These are phyloP conservation scores for Micoletzkya japonica DNA, from an alignment of 2,888 invertebrate species.

Conservation along the genomic window DNA sequence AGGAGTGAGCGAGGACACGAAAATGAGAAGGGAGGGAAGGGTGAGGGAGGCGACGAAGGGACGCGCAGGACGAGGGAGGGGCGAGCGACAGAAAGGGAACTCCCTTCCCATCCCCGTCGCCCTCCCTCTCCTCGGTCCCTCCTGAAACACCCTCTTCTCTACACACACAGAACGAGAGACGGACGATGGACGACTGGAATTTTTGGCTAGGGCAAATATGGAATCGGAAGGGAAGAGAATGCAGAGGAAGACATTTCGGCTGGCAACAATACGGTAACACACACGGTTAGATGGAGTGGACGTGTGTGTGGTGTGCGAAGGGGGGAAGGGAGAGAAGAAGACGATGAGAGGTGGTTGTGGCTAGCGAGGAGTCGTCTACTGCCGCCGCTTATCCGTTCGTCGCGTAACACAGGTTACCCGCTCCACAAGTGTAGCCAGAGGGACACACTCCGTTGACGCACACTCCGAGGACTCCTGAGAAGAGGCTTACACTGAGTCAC, in stretches of 20 bases:
- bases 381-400: conserved; percentile 28
- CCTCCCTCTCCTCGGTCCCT: no score
- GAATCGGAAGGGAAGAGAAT: conserved; percentile 5
- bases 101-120: no score
- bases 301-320: no score
- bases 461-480: conserved; percentile 33
- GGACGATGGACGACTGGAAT: background rate
- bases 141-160: conserved; percentile 20
- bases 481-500: no score
- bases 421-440: conserved; percentile 60
- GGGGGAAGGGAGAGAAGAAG: background rate
- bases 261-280: no score
- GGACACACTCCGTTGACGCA: conserved; percentile 55
- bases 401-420: conserved; percentile 62
- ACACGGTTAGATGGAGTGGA: no score
- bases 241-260: no score
- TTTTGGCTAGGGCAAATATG: conserved; percentile 17
- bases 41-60: conserved; percentile 7
- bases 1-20: no score
- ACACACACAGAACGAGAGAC: conserved; percentile 1
- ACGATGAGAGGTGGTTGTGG: conserved; percentile 6
- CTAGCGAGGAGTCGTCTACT: background rate
- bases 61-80: background rate
- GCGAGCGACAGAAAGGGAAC: no score
- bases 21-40: background rate